Evolutionary conservation across 2,888 invertebrate genomes (phyloP).

Genomic region (Heliconius charithonia): DNA sequence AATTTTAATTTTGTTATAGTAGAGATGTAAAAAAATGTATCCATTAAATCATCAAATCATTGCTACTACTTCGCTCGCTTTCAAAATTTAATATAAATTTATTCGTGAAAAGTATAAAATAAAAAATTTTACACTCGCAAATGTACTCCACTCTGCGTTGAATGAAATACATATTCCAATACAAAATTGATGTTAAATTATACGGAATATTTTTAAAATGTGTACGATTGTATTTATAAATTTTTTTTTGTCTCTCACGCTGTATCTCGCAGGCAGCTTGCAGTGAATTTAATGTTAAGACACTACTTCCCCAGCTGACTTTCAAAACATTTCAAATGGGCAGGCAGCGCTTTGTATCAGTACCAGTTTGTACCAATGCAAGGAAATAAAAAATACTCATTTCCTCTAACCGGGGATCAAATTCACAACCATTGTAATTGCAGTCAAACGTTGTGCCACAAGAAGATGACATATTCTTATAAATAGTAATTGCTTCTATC

Average conservation of each 20-base stretch:
- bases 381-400: too few species aligned
- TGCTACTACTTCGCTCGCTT: background rate
- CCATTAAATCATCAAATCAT: background rate
- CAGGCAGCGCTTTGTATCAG: too few species aligned
- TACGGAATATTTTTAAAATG: background rate
- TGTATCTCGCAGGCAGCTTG: background rate
- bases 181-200: background rate
- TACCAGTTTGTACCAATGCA: too few species aligned
- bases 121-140: constrained; percentile 1
- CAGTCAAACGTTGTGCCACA: too few species aligned
- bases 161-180: constrained; percentile 11
- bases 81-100: constrained; percentile 2
- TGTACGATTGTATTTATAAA: background rate
- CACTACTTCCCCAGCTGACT: background rate
- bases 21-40: background rate
- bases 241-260: background rate
- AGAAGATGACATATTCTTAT: too few species aligned
- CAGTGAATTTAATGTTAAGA: background rate
- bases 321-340: too few species aligned
- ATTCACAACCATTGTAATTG: too few species aligned
- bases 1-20: background rate
- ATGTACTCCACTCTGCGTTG: background rate
- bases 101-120: constrained; percentile 12
- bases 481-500: too few species aligned
- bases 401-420: too few species aligned